Evolutionary conservation across 2,113 vertebrate genomes (phyloP).

Genomic region (Arizona elegans): DNA sequence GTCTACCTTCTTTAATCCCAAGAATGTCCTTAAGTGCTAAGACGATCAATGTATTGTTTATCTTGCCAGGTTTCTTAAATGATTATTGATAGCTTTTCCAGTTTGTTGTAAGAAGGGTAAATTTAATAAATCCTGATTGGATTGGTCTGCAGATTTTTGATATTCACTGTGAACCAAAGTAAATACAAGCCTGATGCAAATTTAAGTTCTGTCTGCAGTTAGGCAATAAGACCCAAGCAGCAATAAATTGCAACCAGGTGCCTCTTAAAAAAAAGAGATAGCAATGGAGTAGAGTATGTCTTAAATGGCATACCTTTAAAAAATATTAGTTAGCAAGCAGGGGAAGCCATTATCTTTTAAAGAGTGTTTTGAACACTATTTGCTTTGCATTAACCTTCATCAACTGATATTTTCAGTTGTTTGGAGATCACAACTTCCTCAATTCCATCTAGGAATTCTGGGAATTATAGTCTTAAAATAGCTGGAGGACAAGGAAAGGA

Average conservation of each 20-base stretch:
- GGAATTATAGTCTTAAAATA: background rate
- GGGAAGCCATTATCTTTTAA: background rate
- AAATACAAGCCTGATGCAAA: constrained; percentile 6
- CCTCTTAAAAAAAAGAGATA: background rate
- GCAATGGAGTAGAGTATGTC: background rate
- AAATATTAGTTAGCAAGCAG: background rate
- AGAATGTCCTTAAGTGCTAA: background rate
- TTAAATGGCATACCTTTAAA: background rate
- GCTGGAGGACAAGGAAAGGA: background rate
- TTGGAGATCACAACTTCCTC: background rate
- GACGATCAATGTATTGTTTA: background rate
- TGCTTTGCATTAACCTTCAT: background rate
- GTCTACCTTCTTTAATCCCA: background rate
- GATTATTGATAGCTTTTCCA: background rate
- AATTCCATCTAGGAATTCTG: background rate
- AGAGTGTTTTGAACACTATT: constrained; percentile 13
- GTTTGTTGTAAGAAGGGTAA: background rate
- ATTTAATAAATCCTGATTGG: background rate
- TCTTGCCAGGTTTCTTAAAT: constrained; percentile 4
- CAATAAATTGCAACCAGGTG: background rate
- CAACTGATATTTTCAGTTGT: background rate
- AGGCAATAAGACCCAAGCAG: background rate
- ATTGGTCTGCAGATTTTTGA: background rate
- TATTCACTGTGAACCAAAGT: background rate
- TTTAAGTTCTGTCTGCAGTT: background rate